These are phyloP conservation scores for Drosophila navojoa DNA, from an alignment of 1,140 invertebrate genomes.

Conservation along the genomic window DNA sequence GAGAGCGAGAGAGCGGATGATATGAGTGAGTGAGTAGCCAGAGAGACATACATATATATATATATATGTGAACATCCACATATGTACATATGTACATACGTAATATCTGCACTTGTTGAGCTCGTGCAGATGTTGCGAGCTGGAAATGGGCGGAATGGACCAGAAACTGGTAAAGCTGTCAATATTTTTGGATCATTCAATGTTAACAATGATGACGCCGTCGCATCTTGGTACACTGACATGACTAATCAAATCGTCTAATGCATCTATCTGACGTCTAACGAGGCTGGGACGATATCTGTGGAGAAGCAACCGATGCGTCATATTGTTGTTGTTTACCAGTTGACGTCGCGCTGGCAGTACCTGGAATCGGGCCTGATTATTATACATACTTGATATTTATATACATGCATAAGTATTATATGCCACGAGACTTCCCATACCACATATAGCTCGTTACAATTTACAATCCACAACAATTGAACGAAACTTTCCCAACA, in stretches of 20 bases:
- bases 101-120: background rate
- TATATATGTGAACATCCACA: no score
- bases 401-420: no score
- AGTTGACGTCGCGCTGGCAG: background rate
- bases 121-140: background rate
- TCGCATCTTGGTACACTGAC: background rate
- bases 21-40: background rate
- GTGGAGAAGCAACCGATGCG: background rate
- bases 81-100: background rate
- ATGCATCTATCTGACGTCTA: background rate
- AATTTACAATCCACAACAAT: conserved; percentile 47
- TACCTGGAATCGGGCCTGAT: conserved; percentile 4
- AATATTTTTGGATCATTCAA: conserved; percentile 12
- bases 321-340: conserved; percentile 1
- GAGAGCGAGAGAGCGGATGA: background rate
- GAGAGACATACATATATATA: background rate
- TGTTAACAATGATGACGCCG: conserved; percentile 37
- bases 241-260: conserved; percentile 19
- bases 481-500: conserved; percentile 59
- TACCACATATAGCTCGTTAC: conserved; percentile 18
- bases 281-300: background rate
- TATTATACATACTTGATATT: no score
- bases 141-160: conserved; percentile 19
- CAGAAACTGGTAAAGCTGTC: background rate
- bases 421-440: conserved; percentile 20